Evolutionary conservation across 2,113 vertebrate genomes (phyloP).

Genomic region (Leptobrachium ailaonicum): DNA sequence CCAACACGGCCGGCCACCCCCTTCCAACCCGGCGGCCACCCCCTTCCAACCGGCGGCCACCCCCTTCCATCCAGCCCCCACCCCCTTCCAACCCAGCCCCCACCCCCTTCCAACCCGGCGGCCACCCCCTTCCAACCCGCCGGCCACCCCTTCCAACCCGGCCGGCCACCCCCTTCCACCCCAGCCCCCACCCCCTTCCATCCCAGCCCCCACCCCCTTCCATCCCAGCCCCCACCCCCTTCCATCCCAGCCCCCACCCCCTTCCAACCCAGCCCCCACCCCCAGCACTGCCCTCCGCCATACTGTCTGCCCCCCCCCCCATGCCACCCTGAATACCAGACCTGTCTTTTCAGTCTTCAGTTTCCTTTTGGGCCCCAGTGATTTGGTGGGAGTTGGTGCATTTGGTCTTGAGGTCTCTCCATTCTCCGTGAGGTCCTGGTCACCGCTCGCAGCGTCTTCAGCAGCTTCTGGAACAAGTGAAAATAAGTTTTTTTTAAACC

Average conservation of each 20-base stretch:
- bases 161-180: too few relatives aligned
- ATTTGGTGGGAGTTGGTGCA: conserved; percentile 51
- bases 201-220: not conserved
- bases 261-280: not conserved
- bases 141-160: not conserved
- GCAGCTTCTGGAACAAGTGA: too few relatives aligned
- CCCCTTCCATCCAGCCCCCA: not conserved
- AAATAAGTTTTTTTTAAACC: too few relatives aligned
- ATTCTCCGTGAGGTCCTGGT: too few relatives aligned
- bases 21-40: too few relatives aligned
- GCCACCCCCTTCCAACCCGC: not conserved
- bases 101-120: too few relatives aligned
- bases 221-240: not conserved
- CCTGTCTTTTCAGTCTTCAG: not conserved
- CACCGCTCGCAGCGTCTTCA: too few relatives aligned
- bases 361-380: conserved; percentile 44
- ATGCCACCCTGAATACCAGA: not conserved
- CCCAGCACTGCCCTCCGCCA: not conserved
- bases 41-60: not conserved
- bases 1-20: not conserved
- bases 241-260: too few relatives aligned
- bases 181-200: too few relatives aligned
- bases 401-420: too few relatives aligned
- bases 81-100: too few relatives aligned
- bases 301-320: not conserved